Base-by-base conservation (phyloP, 2,797 vertebrate genomes). In the Mormyrus hasselquistii region DNA sequence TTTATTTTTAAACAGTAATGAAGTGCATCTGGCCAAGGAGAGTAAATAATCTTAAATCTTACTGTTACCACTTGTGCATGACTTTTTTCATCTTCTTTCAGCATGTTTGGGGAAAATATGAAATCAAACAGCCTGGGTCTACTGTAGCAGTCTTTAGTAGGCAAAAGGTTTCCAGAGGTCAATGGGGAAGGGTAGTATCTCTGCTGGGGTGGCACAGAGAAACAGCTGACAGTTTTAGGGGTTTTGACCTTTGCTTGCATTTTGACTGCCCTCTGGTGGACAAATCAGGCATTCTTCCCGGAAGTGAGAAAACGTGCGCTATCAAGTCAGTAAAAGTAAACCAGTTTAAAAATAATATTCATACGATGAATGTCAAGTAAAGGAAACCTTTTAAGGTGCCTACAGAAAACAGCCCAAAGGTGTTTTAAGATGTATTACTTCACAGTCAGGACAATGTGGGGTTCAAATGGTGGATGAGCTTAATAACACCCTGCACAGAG, bases 191-290 rank as follows among this genome's bases (percentile, higher is more conserved):
- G n/a, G 7, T 50, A 83, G 19, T 47, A 41, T 38, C 34, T 76
- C 38, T 79, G 38, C 44, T n/a, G 16, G 12, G 25, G 65, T 7
- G 19, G 5, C 34, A 38, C 69, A 84, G 49, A 19, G 9, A 29
- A 86, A 57, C 22, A 38, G 22, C 85, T 44, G 59, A 50, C 53
- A 65, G 12, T 59, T 44, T 25, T 8, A 69, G 25, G 16, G 52
- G n/a, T 47, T 86, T 53, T 53, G n/a, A 84, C 10, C 50, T 82
- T 82, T 82, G 88, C 34, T 34, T 85, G 82, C 53, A 65, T 47
- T 34, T 29, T 49, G 50, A 93, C 92, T 92, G 93, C 93, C 95
- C 91, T 89, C 95, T 93, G 90, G 94, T 94, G 88, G 88, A 50
- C 79, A 50, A 89, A 65, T 9, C n/a, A 10, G n/a, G n/a, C n/a